Percentiles rank a stretch among this genome's conserved stretches.
These are phyloP conservation scores for Clepsis dumicolana DNA, from an alignment of 2,888 invertebrate species.

Conservation along the genomic window DNA sequence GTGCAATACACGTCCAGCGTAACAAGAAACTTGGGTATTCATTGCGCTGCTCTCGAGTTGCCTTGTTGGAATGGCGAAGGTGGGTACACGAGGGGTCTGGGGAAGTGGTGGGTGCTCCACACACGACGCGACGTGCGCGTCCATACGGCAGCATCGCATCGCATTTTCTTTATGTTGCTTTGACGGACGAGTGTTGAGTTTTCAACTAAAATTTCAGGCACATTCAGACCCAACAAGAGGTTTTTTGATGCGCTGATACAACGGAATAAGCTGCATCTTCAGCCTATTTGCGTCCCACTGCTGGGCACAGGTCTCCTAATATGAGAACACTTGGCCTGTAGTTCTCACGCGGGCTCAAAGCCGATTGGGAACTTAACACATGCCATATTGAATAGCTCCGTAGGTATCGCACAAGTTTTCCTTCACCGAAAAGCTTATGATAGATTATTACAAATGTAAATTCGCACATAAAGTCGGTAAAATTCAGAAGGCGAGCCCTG, in stretches of 20 bases:
- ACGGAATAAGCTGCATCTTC: slow-evolving; percentile 11
- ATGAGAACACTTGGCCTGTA: too few relatives aligned
- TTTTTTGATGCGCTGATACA: slow-evolving; percentile 21
- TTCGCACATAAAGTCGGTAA: too few relatives aligned
- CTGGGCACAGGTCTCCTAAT: too few relatives aligned
- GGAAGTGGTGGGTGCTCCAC: slow-evolving; percentile 24
- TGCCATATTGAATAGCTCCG: too few relatives aligned
- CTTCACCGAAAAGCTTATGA: too few relatives aligned
- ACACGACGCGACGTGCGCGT: slow-evolving; percentile 30
- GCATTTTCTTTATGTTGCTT: slow-evolving; percentile 43
- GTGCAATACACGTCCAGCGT: slow-evolving; percentile 35
- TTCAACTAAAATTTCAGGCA: slow-evolving; percentile 39
- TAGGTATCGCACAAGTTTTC: too few relatives aligned
- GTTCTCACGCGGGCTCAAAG: too few relatives aligned
- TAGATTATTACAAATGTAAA: too few relatives aligned
- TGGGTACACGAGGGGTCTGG: neutral
- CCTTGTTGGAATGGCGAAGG: slow-evolving; percentile 5
- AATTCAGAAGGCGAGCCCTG: too few relatives aligned
- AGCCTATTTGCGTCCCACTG: too few relatives aligned
- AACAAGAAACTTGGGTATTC: slow-evolving; percentile 34
- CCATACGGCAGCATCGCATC: slow-evolving; percentile 29
- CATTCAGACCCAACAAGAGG: slow-evolving; percentile 26
- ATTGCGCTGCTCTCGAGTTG: slow-evolving; percentile 9
- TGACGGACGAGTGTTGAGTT: slow-evolving; percentile 40
- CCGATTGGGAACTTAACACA: too few relatives aligned